These are phyloP conservation scores for Drosophila nasuta DNA, from an alignment of 1,140 invertebrate genomes.

Conservation along the genomic window DNA sequence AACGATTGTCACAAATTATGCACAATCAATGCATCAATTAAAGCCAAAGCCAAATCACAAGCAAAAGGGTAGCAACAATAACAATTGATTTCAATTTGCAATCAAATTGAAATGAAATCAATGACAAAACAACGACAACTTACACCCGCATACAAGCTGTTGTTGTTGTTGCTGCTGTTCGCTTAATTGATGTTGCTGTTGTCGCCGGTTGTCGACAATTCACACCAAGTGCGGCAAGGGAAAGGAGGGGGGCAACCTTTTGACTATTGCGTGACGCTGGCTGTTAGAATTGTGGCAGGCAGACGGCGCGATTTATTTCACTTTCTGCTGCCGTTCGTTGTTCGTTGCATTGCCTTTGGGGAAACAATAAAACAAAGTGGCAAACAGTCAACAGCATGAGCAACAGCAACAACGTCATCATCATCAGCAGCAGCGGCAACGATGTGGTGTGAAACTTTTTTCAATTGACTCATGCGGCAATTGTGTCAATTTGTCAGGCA, in stretches of 20 bases:
- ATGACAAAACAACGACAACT: conserved; percentile 77
- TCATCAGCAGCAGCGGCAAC: conserved; percentile 38
- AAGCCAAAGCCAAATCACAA: conserved; percentile 36
- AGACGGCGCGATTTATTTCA: conserved; percentile 73
- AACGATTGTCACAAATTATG: conserved; percentile 77
- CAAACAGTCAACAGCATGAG: conserved; percentile 55
- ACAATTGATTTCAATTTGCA: conserved; percentile 83
- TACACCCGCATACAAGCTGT: conserved; percentile 72
- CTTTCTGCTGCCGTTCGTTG: conserved; percentile 55
- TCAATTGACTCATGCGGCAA: conserved; percentile 80
- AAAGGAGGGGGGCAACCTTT: conserved; percentile 32
- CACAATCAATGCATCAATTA: conserved; percentile 73
- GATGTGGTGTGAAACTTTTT: conserved; percentile 56
- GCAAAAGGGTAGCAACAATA: conserved; percentile 53
- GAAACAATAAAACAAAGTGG: conserved; percentile 81
- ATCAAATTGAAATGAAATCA: conserved; percentile 83
- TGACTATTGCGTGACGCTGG: conserved; percentile 50
- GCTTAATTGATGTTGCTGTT: conserved; percentile 70
- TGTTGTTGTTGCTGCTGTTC: conserved; percentile 36
- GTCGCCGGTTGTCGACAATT: conserved; percentile 36
- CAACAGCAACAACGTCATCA: conserved; percentile 29
- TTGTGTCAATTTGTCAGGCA: conserved; percentile 81
- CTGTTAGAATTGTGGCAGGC: conserved; percentile 65
- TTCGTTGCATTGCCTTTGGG: conserved; percentile 59
- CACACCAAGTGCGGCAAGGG: conserved; percentile 8